Base-by-base conservation (phyloP, 2,797 vertebrate genomes). In the Molossus alvarezi region DNA sequence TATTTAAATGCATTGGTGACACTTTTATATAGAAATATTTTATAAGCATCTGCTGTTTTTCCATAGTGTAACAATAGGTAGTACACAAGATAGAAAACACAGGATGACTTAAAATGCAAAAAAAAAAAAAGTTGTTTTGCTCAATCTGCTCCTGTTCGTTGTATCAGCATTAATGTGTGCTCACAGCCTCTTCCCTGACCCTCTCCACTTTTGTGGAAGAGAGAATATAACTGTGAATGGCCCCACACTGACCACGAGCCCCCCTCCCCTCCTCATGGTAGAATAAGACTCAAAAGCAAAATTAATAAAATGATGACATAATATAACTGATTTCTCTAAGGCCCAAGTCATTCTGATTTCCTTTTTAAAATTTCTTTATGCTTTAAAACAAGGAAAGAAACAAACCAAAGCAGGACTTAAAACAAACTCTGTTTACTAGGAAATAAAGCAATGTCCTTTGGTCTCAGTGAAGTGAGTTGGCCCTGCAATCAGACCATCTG, bases 331-430 rank as follows among this genome's bases (percentile, higher is more conserved):
- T 88, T 79, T 88, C 37, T 88, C 25, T 84, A 67, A 94, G 57
- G 15, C 18, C 62, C 58, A 21, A 58, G 18, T 84, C 64, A 91
- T 53, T 67, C 60, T 89, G 55, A 76, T 76, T 71, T 57, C 29
- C 29, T 75, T 92, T 89, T 81, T n/a, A 71, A 83, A 89, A 75
- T 86, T 82, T 89, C 33, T 89, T 85, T 11, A 65, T 91, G 20
- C 55, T 90, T 88, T 86, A 75, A 92, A 85, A 75, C 23, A 89
- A 89, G 29, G n/a, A 65, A 90, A 64, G 55, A 62, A 92, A 84
- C 27, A 76, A 89, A 76, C 21, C 45, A 86, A 89, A 94, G 53
- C 11, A 67, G 14, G 71, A 41, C 57, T 81, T 69, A 53, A 92
- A 84, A 76, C 15, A 80, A 83, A 73, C 18, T 85, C 29, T 85